These are phyloP conservation scores for Lepidonotus clava DNA, from an alignment of 2,888 invertebrate species.

Conservation along the genomic window DNA sequence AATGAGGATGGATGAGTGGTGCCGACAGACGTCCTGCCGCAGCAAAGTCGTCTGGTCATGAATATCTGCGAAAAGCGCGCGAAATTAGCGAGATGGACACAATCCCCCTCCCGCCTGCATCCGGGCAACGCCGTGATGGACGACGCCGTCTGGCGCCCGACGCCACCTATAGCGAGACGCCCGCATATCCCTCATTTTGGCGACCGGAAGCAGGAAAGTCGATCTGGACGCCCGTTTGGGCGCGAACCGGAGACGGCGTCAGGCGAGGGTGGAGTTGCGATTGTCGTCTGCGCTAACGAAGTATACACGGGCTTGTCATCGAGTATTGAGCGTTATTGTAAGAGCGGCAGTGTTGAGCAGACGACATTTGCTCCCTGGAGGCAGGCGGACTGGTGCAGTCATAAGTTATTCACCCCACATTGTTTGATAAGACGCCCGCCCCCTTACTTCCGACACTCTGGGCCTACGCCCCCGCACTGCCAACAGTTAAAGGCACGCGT, in stretches of 20 bases:
- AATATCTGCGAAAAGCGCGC: slow-evolving; percentile 11
- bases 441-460: neutral
- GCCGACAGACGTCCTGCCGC: neutral
- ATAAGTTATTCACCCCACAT: slow-evolving; percentile 13
- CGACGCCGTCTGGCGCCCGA: too few species aligned
- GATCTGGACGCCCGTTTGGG: neutral
- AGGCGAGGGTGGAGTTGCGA: neutral
- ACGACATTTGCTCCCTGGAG: too few species aligned
- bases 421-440: slow-evolving; percentile 1
- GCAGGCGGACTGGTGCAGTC: too few species aligned
- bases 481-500: too few species aligned
- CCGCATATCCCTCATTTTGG: neutral
- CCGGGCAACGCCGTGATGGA: slow-evolving; percentile 6
- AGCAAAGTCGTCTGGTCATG: neutral
- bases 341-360: neutral
- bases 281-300: slow-evolving; percentile 14
- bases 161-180: too few species aligned
- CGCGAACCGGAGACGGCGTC: neutral
- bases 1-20: neutral
- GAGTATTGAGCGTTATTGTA: neutral
- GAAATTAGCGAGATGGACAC: neutral
- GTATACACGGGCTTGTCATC: neutral
- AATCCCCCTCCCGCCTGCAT: neutral
- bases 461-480: too few species aligned
- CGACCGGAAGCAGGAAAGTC: neutral